A percentile compares a stretch with the other conserved stretches of the same genome.
Conservation (phyloP, 2,797 vertebrate genomes). For the Melanotaenia nigrans region DNA sequence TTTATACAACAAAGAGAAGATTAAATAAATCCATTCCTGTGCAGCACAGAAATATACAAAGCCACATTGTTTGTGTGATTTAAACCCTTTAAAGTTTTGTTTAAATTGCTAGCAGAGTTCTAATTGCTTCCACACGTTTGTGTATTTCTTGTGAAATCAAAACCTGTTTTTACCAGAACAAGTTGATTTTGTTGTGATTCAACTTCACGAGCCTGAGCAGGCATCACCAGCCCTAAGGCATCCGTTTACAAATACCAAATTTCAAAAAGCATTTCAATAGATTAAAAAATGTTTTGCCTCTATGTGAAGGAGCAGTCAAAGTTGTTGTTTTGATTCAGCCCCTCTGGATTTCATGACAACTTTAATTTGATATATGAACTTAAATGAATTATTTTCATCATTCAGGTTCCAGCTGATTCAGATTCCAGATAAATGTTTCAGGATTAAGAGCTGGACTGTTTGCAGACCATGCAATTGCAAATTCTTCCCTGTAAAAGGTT, state of each 20-base stretch:
- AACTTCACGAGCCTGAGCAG: neutral
- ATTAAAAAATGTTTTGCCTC: neutral
- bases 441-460: no score
- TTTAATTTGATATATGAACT: neutral
- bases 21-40: neutral
- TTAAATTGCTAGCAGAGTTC: neutral
- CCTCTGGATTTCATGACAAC: neutral
- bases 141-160: constrained; percentile 5
- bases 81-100: neutral
- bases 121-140: constrained; percentile 6
- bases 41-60: neutral
- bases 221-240: neutral
- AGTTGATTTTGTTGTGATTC: neutral
- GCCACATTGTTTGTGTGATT: neutral
- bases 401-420: no score
- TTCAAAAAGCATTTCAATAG: neutral
- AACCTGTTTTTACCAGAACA: neutral
- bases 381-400: no score
- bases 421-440: no score
- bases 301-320: neutral
- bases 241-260: neutral
- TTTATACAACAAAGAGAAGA: neutral
- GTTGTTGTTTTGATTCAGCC: no score
- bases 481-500: no score
- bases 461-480: no score